Percentiles rank a stretch among this genome's conserved stretches.
Evolutionary conservation across 1,140 invertebrate species (phyloP).

Genomic region (Zaprionus lachaisei): DNA sequence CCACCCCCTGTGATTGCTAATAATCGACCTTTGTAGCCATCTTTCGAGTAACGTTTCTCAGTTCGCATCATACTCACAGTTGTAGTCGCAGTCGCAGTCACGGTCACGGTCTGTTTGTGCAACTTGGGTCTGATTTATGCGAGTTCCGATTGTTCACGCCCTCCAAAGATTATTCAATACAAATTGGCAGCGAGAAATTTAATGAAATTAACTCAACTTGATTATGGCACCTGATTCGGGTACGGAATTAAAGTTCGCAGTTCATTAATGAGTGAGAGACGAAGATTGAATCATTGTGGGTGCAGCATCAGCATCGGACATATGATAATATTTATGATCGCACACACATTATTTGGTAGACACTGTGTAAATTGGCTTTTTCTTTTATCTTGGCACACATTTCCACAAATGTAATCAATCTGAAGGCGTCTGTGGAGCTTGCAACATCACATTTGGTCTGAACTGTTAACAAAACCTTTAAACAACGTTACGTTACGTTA

Average conservation of each 20-base stretch:
- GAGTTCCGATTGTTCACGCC: constrained; percentile 14
- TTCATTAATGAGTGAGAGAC: constrained; percentile 41
- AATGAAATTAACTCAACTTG: constrained; percentile 56
- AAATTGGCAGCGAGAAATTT: constrained; percentile 17
- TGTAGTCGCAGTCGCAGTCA: constrained; percentile 2
- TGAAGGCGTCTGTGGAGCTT: constrained; percentile 13
- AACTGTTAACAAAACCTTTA: constrained; percentile 54
- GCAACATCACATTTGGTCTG: constrained; percentile 20
- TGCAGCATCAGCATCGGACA: background rate
- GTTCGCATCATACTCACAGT: constrained; percentile 8
- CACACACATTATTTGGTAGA: constrained; percentile 41
- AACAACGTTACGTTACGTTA: constrained; percentile 32
- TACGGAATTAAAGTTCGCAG: constrained; percentile 39
- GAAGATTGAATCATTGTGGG: constrained; percentile 25
- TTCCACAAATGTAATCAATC: constrained; percentile 47
- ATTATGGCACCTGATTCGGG: constrained; percentile 42
- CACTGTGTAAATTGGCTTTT: constrained; percentile 64
- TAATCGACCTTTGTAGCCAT: constrained; percentile 26
- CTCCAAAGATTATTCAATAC: constrained; percentile 28
- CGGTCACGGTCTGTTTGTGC: constrained; percentile 36
- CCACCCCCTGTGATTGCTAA: background rate
- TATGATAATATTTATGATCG: constrained; percentile 36
- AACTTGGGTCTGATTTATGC: constrained; percentile 11
- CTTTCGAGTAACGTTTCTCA: background rate
- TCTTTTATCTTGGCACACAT: constrained; percentile 54